Percentiles rank a stretch among this genome's conserved stretches.
Evolutionary conservation across 2,888 invertebrate genomes (phyloP).

Genomic region (Helobdella robusta): DNA sequence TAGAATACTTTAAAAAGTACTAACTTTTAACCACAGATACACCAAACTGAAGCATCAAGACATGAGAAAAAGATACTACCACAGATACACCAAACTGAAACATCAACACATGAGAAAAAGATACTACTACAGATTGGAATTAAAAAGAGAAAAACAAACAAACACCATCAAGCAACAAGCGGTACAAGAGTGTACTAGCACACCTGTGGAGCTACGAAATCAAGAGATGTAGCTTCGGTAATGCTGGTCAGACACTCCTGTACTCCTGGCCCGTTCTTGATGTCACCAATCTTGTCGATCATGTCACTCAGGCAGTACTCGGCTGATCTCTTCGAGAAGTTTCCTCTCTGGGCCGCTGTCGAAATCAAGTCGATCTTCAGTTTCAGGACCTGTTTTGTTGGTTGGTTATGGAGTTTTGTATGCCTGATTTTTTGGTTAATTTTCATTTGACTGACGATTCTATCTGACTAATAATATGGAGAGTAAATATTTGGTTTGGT

Average conservation of each 20-base stretch:
- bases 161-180: neutral
- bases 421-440: no score
- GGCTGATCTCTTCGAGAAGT: constrained; percentile 58
- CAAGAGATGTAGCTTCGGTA: constrained; percentile 68
- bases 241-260: constrained; percentile 65
- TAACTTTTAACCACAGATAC: no score
- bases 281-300: constrained; percentile 75
- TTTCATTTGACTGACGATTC: no score
- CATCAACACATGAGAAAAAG: no score
- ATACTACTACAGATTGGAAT: no score
- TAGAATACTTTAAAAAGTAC: no score
- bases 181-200: constrained; percentile 4
- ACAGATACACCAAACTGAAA: no score
- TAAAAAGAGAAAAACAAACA: no score
- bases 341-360: constrained; percentile 62
- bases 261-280: constrained; percentile 64
- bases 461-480: no score
- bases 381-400: constrained; percentile 63
- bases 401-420: no score
- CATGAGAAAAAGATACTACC: no score
- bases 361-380: constrained; percentile 69
- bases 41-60: neutral
- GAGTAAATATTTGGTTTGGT: no score
- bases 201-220: constrained; percentile 61
- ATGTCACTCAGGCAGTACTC: constrained; percentile 69